Conservation (phyloP, 2,113 vertebrate species). For the Raja brachyura region DNA sequence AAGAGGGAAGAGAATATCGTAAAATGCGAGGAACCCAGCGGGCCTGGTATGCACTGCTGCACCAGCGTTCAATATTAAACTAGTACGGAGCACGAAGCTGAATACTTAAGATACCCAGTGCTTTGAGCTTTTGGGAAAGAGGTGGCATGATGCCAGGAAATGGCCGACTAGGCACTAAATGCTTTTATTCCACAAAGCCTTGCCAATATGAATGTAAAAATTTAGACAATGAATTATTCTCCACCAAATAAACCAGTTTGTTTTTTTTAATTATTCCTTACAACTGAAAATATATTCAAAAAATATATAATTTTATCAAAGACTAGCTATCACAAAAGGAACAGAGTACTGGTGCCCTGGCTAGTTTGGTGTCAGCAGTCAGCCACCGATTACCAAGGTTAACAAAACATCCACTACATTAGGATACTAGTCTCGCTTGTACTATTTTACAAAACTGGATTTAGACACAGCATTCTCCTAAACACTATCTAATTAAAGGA, state of each 20-base stretch:
- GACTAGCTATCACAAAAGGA: not conserved
- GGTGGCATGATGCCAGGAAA: constrained; percentile 64
- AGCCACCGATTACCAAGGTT: not conserved
- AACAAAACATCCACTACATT: not conserved
- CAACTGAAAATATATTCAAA: not conserved
- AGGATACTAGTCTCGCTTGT: not conserved
- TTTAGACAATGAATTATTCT: not conserved
- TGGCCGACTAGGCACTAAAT: constrained; percentile 64
- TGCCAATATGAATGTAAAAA: constrained; percentile 15
- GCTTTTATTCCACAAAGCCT: constrained; percentile 60
- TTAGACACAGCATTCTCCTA: not conserved
- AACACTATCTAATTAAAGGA: not conserved
- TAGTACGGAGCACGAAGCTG: constrained; percentile 46
- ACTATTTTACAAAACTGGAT: not conserved
- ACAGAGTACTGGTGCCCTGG: not conserved
- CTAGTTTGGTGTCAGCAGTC: not conserved
- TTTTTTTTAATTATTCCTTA: not conserved
- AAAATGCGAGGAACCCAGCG: not conserved
- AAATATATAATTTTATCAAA: not conserved
- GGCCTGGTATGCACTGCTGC: constrained; percentile 32
- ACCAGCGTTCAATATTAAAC: constrained; percentile 61
- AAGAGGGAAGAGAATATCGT: constrained; percentile 43
- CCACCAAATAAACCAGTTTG: not conserved
- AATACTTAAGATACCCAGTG: constrained; percentile 42
- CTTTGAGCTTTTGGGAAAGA: constrained; percentile 46